These are phyloP conservation scores for Arenicola marina DNA, from an alignment of 2,888 invertebrate species.

Conservation along the genomic window DNA sequence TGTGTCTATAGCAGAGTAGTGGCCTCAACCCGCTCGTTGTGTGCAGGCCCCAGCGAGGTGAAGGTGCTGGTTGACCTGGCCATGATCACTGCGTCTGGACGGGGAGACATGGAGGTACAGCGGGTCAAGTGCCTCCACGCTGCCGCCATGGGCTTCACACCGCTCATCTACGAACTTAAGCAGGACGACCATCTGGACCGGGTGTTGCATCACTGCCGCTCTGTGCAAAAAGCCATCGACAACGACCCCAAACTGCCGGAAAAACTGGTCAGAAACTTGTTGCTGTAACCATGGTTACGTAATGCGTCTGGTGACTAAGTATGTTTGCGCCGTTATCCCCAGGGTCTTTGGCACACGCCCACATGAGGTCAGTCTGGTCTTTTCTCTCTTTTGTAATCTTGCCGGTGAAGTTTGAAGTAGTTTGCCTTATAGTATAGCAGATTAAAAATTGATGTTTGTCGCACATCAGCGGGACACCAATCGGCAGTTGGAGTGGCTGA, in stretches of 20 bases:
- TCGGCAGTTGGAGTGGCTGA: slow-evolving; percentile 44
- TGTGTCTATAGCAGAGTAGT: no score
- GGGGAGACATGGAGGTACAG: slow-evolving; percentile 44
- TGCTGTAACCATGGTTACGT: neutral
- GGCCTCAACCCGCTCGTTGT: no score
- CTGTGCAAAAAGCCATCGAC: slow-evolving; percentile 44
- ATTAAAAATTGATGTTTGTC: slow-evolving; percentile 1
- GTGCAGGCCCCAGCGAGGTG: slow-evolving; percentile 30
- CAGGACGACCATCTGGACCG: slow-evolving; percentile 32
- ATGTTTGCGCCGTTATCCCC: no score
- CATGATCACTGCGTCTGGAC: slow-evolving; percentile 44
- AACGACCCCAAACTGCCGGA: slow-evolving; percentile 42
- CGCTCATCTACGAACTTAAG: slow-evolving; percentile 51
- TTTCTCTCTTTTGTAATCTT: no score
- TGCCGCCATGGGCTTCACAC: slow-evolving; percentile 51
- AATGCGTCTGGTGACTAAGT: no score
- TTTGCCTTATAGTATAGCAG: neutral
- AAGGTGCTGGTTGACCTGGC: slow-evolving; percentile 47
- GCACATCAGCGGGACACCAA: slow-evolving; percentile 35
- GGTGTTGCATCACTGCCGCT: slow-evolving; percentile 41
- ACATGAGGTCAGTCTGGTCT: no score
- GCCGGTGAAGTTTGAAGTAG: no score
- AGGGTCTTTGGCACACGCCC: no score
- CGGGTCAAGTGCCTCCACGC: slow-evolving; percentile 50
- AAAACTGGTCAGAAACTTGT: slow-evolving; percentile 40